A percentile compares a stretch with the other conserved stretches of the same genome.
These are phyloP conservation scores for Eonycteris spelaea DNA, from an alignment of 2,113 vertebrate genomes.

Conservation along the genomic window DNA sequence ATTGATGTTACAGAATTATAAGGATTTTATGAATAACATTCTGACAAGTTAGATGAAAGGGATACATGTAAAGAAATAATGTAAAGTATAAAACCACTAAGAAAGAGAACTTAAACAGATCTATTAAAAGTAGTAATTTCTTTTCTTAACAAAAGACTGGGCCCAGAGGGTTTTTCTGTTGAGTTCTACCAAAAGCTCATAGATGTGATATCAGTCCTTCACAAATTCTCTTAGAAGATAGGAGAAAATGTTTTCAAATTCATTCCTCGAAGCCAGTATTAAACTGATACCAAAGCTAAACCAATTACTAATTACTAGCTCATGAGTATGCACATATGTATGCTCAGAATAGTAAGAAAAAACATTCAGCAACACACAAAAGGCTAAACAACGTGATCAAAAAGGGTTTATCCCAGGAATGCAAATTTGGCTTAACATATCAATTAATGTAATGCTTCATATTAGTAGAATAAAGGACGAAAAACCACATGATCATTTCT, in stretches of 20 bases:
- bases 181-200: not conserved
- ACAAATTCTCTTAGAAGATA: not conserved
- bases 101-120: not conserved
- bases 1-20: not conserved
- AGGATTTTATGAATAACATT: not conserved
- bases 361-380: not conserved
- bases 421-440: not conserved
- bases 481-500: not conserved
- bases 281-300: not conserved
- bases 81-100: not conserved
- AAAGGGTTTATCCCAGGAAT: not conserved
- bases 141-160: not conserved
- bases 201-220: not conserved
- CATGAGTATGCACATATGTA: not conserved
- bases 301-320: not conserved
- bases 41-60: not conserved
- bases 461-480: not conserved
- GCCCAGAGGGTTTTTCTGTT: not conserved
- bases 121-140: not conserved
- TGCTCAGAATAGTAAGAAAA: not conserved
- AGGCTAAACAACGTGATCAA: not conserved
- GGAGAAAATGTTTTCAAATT: not conserved
- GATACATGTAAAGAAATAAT: not conserved
- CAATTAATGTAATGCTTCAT: not conserved
- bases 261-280: not conserved